Percentiles rank a stretch among this genome's conserved stretches.
phyloP scores from a whole-genome alignment of 2,797 vertebrate genomes.

The Oryzias sinensis region DNA sequence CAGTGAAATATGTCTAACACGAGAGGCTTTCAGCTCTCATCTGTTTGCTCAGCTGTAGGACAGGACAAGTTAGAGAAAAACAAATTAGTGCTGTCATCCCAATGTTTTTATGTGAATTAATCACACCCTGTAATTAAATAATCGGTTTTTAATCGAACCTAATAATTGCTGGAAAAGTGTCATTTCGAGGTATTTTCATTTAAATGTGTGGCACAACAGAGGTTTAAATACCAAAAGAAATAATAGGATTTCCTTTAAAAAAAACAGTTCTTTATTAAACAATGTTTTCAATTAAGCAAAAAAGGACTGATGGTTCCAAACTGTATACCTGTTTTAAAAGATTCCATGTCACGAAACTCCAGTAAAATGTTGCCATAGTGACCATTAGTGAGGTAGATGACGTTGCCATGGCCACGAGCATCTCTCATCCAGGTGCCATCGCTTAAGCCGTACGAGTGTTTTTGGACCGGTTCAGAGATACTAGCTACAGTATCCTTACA shows the following conservation, averaged over 20 bases:
- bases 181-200: too few species aligned
- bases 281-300: neutral
- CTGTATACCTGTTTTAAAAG: constrained; percentile 88
- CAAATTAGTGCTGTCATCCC: too few species aligned
- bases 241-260: neutral
- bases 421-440: constrained; percentile 97
- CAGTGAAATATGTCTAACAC: too few species aligned
- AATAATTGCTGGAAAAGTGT: too few species aligned
- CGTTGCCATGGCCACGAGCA: constrained; percentile 85
- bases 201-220: too few species aligned
- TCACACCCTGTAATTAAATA: too few species aligned
- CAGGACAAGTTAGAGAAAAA: too few species aligned
- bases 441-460: constrained; percentile 85
- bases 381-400: constrained; percentile 90
- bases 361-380: constrained; percentile 87
- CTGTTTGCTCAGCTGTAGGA: too few species aligned
- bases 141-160: too few species aligned
- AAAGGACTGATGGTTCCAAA: too few species aligned
- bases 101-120: too few species aligned
- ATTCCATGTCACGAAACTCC: constrained; percentile 89
- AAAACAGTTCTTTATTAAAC: neutral
- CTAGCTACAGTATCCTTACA: constrained; percentile 94
- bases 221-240: neutral
- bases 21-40: too few species aligned
- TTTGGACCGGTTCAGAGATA: constrained; percentile 86